phyloP scores from a whole-genome alignment of 2,113 vertebrate species.

The Hyaena hyaena region DNA sequence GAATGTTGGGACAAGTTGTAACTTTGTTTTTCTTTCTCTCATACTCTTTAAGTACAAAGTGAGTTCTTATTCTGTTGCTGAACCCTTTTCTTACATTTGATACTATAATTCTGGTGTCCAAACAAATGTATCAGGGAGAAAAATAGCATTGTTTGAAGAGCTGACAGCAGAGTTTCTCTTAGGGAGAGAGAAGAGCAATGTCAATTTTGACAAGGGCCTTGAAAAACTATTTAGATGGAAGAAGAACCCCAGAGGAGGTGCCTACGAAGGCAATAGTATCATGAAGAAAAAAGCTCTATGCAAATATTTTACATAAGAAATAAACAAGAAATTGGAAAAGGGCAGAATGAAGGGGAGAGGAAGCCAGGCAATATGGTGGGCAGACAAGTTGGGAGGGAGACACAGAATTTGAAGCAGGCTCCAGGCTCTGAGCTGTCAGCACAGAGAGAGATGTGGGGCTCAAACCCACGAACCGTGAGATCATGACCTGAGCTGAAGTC shows the following conservation, averaged over 20 bases:
- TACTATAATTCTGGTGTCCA: not conserved
- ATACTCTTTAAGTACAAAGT: not conserved
- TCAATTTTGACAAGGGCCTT: conserved; percentile 2
- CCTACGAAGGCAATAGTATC: not conserved
- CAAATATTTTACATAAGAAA: not conserved
- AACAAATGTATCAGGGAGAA: not conserved
- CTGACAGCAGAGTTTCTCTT: not conserved
- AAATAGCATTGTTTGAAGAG: conserved; percentile 1
- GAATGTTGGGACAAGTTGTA: not conserved
- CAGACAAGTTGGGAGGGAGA: not conserved
- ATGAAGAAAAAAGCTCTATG: not conserved
- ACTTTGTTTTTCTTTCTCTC: not conserved
- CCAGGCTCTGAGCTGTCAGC: too few species aligned
- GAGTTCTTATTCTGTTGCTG: not conserved
- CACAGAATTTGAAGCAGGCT: too few species aligned
- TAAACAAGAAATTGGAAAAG: conserved; percentile 17
- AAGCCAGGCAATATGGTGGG: not conserved
- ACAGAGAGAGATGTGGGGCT: too few species aligned
- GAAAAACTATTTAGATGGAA: not conserved
- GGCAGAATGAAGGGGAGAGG: not conserved
- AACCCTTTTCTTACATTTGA: not conserved
- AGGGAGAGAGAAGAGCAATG: not conserved
- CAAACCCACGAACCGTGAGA: too few species aligned
- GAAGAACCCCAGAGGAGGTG: not conserved
- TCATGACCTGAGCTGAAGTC: too few species aligned